phyloP scores from a whole-genome alignment of 2,797 vertebrate genomes.

The Pangasius krempfi region DNA sequence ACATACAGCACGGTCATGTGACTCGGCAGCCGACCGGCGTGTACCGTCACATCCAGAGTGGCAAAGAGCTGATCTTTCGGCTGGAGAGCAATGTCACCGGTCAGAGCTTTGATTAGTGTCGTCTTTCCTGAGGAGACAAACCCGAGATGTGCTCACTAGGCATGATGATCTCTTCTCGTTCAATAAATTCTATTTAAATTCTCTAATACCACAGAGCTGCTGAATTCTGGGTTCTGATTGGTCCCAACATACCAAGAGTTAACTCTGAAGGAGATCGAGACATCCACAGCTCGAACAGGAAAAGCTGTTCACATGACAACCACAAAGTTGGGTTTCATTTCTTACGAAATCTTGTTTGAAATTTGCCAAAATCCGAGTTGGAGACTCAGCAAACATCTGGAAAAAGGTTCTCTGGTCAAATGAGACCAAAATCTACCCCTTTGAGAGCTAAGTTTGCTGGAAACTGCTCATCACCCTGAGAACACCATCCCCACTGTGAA shows the following conservation, averaged over 20 bases:
- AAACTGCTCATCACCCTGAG: neutral
- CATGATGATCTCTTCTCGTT: neutral
- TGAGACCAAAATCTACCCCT: neutral
- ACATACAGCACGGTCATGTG: conserved; percentile 83
- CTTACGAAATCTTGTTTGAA: no score
- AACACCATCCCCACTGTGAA: neutral
- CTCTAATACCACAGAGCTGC: neutral
- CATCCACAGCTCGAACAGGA: neutral
- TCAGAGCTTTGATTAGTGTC: conserved; percentile 89
- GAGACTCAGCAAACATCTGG: neutral
- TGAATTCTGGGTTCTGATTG: neutral
- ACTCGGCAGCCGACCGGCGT: conserved; percentile 84
- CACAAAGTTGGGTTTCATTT: neutral
- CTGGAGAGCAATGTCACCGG: conserved; percentile 78
- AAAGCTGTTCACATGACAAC: neutral
- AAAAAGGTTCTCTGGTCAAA: neutral
- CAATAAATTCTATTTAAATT: neutral
- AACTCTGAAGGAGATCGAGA: neutral
- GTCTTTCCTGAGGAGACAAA: conserved; percentile 83
- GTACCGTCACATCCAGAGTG: conserved; percentile 89
- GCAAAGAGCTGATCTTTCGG: conserved; percentile 90
- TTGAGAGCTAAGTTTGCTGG: neutral
- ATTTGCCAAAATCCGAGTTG: no score
- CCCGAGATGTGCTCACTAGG: neutral
- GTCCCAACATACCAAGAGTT: no score